phyloP scores from a whole-genome alignment of 2,797 vertebrate species.

The Hozukius guyotensis region DNA sequence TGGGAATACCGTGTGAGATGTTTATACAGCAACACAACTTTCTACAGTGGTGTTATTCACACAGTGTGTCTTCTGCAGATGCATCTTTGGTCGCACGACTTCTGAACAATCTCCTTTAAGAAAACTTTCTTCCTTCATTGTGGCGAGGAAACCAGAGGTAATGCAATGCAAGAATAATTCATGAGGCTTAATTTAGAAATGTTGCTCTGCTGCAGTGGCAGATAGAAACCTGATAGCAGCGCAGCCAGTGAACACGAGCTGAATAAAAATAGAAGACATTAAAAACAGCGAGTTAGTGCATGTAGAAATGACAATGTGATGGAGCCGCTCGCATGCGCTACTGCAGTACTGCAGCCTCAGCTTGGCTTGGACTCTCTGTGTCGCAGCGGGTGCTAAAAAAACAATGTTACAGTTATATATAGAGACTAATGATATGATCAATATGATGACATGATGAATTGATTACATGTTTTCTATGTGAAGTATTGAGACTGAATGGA shows the following conservation, averaged over 20 bases:
- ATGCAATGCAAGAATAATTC: slow-evolving; percentile 63
- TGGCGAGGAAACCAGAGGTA: slow-evolving; percentile 22
- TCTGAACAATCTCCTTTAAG: slow-evolving; percentile 32
- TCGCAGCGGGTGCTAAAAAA: not conserved
- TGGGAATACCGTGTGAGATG: slow-evolving; percentile 1
- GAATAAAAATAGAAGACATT: slow-evolving; percentile 57
- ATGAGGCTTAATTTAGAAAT: slow-evolving; percentile 73
- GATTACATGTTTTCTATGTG: not conserved
- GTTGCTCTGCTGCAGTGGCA: slow-evolving; percentile 28
- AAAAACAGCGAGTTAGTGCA: slow-evolving; percentile 20
- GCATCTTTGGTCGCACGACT: slow-evolving; percentile 1
- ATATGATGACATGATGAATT: not conserved
- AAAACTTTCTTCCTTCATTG: slow-evolving; percentile 22
- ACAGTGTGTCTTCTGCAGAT: not conserved
- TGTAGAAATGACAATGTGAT: slow-evolving; percentile 17
- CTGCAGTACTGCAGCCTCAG: not conserved
- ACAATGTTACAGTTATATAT: not conserved
- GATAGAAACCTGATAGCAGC: slow-evolving; percentile 49
- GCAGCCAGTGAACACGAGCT: slow-evolving; percentile 9
- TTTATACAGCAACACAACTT: not conserved
- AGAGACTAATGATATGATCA: not conserved
- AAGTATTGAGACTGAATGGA: not conserved
- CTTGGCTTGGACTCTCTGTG: not conserved
- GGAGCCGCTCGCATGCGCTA: not conserved
- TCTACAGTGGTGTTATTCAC: slow-evolving; percentile 1